A percentile compares a stretch with the other conserved stretches of the same genome.
Evolutionary conservation across 1,140 invertebrate genomes (phyloP).

Genomic region (Drosophila gunungcola): DNA sequence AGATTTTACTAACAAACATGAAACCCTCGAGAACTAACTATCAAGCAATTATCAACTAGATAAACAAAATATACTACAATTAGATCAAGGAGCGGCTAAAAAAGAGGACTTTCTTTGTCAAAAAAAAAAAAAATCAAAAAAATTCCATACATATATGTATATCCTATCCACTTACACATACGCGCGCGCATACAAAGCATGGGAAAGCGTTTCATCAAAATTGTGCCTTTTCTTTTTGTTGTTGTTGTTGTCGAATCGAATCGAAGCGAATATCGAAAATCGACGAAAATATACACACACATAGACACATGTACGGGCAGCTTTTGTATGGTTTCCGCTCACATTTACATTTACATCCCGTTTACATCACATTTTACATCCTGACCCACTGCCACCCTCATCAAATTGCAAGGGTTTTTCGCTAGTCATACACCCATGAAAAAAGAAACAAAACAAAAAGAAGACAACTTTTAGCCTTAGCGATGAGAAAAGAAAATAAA

Average conservation of each 20-base stretch:
- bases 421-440: conserved; percentile 11
- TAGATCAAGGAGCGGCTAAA: conserved; percentile 30
- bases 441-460: not conserved
- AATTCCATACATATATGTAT: conserved; percentile 13
- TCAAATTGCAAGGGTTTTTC: conserved; percentile 19
- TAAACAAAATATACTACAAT: conserved; percentile 34
- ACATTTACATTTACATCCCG: conserved; percentile 10
- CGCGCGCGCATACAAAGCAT: conserved; percentile 44
- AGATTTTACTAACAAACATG: conserved; percentile 53
- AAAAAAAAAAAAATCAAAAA: conserved; percentile 10
- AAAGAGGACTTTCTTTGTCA: conserved; percentile 28
- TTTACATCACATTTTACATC: conserved; percentile 6
- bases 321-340: conserved; percentile 11
- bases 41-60: conserved; percentile 48
- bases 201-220: conserved; percentile 81
- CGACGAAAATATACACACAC: conserved; percentile 48
- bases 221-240: conserved; percentile 80
- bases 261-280: conserved; percentile 26
- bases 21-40: conserved; percentile 36
- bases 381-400: conserved; percentile 5
- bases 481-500: conserved; percentile 18
- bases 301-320: conserved; percentile 15
- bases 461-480: conserved; percentile 19
- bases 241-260: conserved; percentile 69
- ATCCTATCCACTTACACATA: conserved; percentile 16